Base-by-base conservation (phyloP, 2,797 vertebrate genomes). In the Xenops minutus region DNA sequence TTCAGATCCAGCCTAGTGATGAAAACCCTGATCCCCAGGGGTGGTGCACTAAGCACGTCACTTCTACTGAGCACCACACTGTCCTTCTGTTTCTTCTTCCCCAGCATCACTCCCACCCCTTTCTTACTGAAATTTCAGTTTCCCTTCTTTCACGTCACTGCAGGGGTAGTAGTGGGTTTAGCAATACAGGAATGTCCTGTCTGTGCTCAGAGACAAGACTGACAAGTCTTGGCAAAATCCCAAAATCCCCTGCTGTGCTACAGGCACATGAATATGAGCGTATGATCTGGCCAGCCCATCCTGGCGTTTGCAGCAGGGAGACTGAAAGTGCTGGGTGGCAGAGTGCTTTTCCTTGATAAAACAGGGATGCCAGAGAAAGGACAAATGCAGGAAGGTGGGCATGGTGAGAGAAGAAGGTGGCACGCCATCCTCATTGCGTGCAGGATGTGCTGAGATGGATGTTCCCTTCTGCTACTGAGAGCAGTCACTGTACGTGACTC, bases 381-480 rank as follows among this genome's bases (percentile, higher is more conserved):
- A 27, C 34, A 46, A 23, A 30, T 7, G 10, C 16, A 27, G 52
- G 44, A 37, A 72, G 26, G 26, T 26, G 63, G 44, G 22, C 26
- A 23, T 0, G 12, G 32, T 12, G 30, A 32, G 34, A 37, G 19
- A 56, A n/a, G 41, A 61, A n/a, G 9, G 23, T 30, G 75, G 43
- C 51, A 63, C 4, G 9, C 74, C 1, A 0, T 58, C 21, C 9
- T 54, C 1, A 2, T 12, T 1, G 1, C 0, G 0, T 2, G 3
- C 26, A 16, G 61, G 58, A 8, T 41, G 34, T 41, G 79, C 55
- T 52, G 68, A 43, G 52, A 32, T 52, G 49, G 52, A 10, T 49
- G 32, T 64, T 69, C 30, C 36, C 49, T 49, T 66, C 58, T 27
- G 51, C 79, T 48, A 11, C 46, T 13, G 34, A 17, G 26, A 77